Evolutionary conservation across 1,140 invertebrate genomes (phyloP).

Genomic region (Magallana gigas): DNA sequence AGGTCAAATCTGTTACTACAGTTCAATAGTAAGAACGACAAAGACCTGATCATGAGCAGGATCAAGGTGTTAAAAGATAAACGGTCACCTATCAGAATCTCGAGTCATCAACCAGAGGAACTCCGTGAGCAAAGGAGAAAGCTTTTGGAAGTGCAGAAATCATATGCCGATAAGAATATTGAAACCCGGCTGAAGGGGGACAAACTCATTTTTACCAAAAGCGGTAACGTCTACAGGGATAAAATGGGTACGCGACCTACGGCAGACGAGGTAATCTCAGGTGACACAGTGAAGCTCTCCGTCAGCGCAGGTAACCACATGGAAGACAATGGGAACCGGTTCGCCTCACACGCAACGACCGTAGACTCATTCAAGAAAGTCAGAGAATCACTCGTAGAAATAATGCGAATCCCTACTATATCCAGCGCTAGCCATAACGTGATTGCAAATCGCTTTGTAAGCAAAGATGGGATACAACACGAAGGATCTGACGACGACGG

Average conservation of each 20-base stretch:
- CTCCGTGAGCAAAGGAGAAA: background rate
- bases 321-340: background rate
- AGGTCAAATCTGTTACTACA: too few species aligned
- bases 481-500: background rate
- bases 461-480: background rate
- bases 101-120: background rate
- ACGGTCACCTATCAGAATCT: background rate
- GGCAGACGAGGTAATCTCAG: background rate
- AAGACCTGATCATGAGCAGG: too few species aligned
- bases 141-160: background rate
- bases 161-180: background rate
- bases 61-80: constrained; percentile 3
- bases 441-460: background rate
- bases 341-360: background rate
- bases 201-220: background rate
- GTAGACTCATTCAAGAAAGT: background rate
- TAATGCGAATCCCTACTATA: background rate
- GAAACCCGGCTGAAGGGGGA: constrained; percentile 5
- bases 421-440: background rate
- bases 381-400: background rate
- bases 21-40: too few species aligned
- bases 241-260: background rate
- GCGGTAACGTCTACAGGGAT: background rate
- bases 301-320: background rate
- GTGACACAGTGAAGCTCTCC: background rate